Percentiles rank a stretch among this genome's conserved stretches.
These are phyloP conservation scores for Stichodactyla helianthus DNA, from an alignment of 64 coral and sea anemone genomes.

Conservation along the genomic window DNA sequence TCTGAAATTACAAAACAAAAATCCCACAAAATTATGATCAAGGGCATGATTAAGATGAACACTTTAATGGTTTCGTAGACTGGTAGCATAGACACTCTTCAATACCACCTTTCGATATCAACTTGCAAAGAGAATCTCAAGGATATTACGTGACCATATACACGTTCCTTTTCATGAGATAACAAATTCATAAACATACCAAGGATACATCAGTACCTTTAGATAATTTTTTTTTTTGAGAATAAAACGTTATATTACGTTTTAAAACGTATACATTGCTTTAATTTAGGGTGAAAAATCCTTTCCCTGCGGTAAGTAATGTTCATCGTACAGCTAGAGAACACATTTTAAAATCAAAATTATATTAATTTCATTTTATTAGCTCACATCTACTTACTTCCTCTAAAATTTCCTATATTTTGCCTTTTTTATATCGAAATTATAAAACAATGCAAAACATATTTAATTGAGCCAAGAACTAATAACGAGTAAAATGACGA, in stretches of 20 bases:
- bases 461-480: too few species aligned
- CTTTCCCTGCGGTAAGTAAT: too few species aligned
- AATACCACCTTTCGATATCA: not conserved
- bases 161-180: not conserved
- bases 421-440: not conserved
- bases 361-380: too few species aligned
- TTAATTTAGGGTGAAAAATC: too few species aligned
- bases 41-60: too few species aligned
- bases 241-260: not conserved
- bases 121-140: not conserved
- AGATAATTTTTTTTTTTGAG: not conserved
- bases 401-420: not conserved
- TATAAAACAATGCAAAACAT: not conserved
- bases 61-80: too few species aligned
- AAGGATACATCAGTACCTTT: not conserved
- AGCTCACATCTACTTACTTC: too few species aligned
- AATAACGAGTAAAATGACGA: not conserved
- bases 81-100: too few species aligned
- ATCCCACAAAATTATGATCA: not conserved
- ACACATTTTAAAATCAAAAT: too few species aligned
- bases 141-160: not conserved
- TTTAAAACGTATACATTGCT: not conserved
- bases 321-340: too few species aligned
- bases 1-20: conserved; percentile 41
- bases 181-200: not conserved